phyloP scores from a whole-genome alignment of 2,888 invertebrate species.

The Heliconius hortense region DNA sequence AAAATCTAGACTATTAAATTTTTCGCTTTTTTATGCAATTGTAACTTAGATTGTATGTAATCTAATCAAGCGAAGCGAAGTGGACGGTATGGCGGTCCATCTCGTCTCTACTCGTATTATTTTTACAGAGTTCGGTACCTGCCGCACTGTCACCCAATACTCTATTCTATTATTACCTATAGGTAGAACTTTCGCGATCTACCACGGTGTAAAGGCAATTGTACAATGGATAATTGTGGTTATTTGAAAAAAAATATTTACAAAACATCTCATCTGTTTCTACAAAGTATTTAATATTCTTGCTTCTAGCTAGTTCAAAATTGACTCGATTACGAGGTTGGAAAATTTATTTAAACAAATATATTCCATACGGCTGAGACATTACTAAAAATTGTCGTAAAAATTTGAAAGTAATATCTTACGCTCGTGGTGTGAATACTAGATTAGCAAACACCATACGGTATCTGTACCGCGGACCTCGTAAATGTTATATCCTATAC shows the following conservation, averaged over 20 bases:
- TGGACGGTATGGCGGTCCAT: slow-evolving; percentile 33
- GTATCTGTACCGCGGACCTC: background rate
- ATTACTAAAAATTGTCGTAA: background rate
- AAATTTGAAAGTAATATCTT: slow-evolving; percentile 3
- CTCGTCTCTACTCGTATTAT: slow-evolving; percentile 23
- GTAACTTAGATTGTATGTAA: slow-evolving; percentile 58
- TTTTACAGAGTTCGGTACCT: slow-evolving; percentile 29
- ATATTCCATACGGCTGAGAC: background rate
- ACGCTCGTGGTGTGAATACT: slow-evolving; percentile 7
- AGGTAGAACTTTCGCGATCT: slow-evolving; percentile 25
- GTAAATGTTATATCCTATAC: background rate
- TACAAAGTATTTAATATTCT: background rate
- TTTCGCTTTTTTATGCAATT: slow-evolving; percentile 74
- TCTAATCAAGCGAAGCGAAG: slow-evolving; percentile 48
- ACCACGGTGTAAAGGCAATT: slow-evolving; percentile 19
- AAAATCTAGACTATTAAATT: slow-evolving; percentile 72
- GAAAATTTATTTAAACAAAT: background rate
- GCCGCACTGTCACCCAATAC: slow-evolving; percentile 25
- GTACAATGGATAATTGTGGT: slow-evolving; percentile 3
- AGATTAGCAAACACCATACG: background rate
- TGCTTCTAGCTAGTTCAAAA: background rate
- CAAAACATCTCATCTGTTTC: background rate
- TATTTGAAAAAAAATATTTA: background rate
- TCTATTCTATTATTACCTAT: slow-evolving; percentile 22
- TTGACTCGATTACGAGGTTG: background rate